A percentile compares a stretch with the other conserved stretches of the same genome.
These are phyloP conservation scores for Heliothis subflexa DNA, from an alignment of 1,140 invertebrate genomes.

Conservation along the genomic window DNA sequence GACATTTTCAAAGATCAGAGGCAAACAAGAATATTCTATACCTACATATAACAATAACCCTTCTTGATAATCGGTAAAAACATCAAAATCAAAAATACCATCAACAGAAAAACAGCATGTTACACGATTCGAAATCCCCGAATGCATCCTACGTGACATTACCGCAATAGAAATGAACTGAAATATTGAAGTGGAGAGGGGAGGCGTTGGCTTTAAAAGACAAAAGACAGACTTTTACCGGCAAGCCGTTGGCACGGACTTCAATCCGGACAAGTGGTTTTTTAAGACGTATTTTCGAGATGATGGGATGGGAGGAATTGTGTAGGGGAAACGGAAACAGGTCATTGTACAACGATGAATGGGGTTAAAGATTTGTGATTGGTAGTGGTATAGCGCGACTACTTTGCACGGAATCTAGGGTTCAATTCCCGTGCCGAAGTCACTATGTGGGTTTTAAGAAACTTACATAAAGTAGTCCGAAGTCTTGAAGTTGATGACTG, in stretches of 20 bases:
- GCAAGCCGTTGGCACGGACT: neutral
- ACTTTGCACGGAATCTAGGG: too few species aligned
- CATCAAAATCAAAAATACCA: neutral
- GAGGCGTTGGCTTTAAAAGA: constrained; percentile 5
- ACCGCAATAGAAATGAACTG: constrained; percentile 6
- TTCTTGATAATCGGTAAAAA: neutral
- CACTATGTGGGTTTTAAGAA: too few species aligned
- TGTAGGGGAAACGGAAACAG: too few species aligned
- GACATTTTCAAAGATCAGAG: too few species aligned
- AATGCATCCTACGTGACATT: constrained; percentile 4
- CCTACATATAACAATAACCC: too few species aligned
- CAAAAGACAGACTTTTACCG: constrained; percentile 15
- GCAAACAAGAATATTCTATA: too few species aligned
- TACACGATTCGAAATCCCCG: neutral
- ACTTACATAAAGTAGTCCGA: too few species aligned
- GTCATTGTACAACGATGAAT: too few species aligned
- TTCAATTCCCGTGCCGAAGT: too few species aligned
- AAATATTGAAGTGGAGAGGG: constrained; percentile 6
- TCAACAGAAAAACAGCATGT: neutral
- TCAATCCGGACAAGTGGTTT: constrained; percentile 31
- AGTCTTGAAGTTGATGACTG: too few species aligned
- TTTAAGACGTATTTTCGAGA: neutral
- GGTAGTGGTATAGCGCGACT: too few species aligned
- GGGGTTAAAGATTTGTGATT: too few species aligned
- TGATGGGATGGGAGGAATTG: neutral